Base-by-base conservation (phyloP, 1,140 invertebrate species). In the Drosophila sturtevanti region DNA sequence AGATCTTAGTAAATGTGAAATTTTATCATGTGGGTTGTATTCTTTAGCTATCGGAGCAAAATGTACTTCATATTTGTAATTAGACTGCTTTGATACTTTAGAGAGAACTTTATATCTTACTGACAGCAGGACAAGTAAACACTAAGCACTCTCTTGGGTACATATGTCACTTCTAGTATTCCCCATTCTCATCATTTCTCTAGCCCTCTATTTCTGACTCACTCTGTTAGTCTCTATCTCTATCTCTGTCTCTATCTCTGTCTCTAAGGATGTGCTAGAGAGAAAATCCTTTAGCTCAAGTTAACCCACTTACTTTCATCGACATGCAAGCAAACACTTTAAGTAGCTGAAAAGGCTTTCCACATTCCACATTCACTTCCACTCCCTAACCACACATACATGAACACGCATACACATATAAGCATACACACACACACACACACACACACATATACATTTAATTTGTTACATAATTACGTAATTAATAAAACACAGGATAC, bases 381-480 rank as follows among this genome's bases (percentile, higher is more conserved):
- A 48, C 64, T 38, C 54, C 79, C 24, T 62, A 37, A 16, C 52
- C 64, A 64, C 63, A 48, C 35, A 34, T 21, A 16, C 51, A 22
- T 10, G n/a, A 12, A 12, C 11, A 22, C 7, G 22, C 60, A 38
- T 48, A 61, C 31, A 54, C 55, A 56, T n/a, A n/a, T n/a, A n/a
- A n/a, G n/a, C n/a, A 22, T 10, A 21, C 18, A 12, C 11, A 22
- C 7, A 31, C 60, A 38, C 55, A 61, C 31, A 54, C 55, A 56
- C 37, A 60, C 35, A n/a, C 52, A 58, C 9, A 76, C 65, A 63
- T 48, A 70, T 61, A 66, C 82, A 87, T 86, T 86, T 86, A 86
- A 86, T 86, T 87, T 86, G 78, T 71, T 87, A 87, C 79, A 86
- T 86, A 86, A 86, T 86, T 87, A 87, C 79, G 72, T 86, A 86